These are phyloP conservation scores for Eriocheir sinensis DNA, from an alignment of 1,140 invertebrate species.

Conservation along the genomic window DNA sequence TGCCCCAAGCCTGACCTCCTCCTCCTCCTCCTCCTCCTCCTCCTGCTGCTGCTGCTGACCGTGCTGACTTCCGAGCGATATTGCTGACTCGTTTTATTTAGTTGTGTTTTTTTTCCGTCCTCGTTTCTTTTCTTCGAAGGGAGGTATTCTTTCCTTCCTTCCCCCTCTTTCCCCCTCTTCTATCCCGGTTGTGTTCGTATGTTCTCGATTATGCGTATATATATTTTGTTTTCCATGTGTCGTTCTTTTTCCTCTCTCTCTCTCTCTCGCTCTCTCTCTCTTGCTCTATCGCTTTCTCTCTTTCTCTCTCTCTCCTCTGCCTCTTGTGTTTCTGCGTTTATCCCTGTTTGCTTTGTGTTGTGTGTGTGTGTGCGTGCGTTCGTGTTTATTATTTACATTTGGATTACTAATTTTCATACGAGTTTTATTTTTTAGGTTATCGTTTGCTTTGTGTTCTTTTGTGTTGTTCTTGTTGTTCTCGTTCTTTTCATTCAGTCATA, in stretches of 20 bases:
- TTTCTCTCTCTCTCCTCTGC: too few species aligned
- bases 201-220: conserved; percentile 11
- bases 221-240: background rate
- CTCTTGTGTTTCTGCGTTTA: too few species aligned
- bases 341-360: too few species aligned
- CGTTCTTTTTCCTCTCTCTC: background rate
- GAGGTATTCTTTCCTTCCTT: background rate
- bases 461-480: too few species aligned
- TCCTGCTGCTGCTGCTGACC: background rate
- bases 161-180: background rate
- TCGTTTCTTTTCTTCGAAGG: conserved; percentile 7
- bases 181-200: conserved; percentile 10
- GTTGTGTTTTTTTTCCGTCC: background rate
- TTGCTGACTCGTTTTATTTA: conserved; percentile 8
- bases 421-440: too few species aligned
- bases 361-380: too few species aligned
- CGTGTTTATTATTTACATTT: too few species aligned
- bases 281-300: too few species aligned
- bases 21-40: background rate
- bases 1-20: background rate
- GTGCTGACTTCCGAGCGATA: background rate
- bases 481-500: too few species aligned
- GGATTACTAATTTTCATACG: too few species aligned
- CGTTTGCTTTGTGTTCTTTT: too few species aligned
- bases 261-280: too few species aligned